These are phyloP conservation scores for Xestobium rufovillosum DNA, from an alignment of 2,888 invertebrate genomes.

Conservation along the genomic window DNA sequence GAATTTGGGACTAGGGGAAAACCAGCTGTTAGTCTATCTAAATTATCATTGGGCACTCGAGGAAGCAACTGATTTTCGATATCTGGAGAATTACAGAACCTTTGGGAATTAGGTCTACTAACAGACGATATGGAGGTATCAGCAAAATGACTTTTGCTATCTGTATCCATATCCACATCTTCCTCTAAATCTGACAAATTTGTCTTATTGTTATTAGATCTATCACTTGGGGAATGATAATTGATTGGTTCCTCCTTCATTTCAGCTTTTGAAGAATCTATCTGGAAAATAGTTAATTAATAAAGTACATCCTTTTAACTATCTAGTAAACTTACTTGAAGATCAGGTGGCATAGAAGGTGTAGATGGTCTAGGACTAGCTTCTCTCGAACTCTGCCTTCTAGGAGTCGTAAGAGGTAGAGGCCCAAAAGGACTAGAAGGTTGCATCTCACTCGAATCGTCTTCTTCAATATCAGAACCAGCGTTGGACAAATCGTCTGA, in stretches of 20 bases:
- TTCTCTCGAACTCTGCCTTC: slow-evolving; percentile 47
- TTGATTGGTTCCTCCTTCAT: slow-evolving; percentile 38
- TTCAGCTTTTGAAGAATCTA: slow-evolving; percentile 34
- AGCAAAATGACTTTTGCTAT: slow-evolving; percentile 31
- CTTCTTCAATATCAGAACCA: slow-evolving; percentile 63
- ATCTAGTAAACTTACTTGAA: slow-evolving; percentile 37
- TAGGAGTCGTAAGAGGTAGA: slow-evolving; percentile 58
- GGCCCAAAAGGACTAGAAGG: slow-evolving; percentile 63
- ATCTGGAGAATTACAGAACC: slow-evolving; percentile 37
- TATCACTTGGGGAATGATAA: slow-evolving; percentile 46
- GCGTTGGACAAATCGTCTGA: slow-evolving; percentile 61
- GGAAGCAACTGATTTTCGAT: slow-evolving; percentile 32
- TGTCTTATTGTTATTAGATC: slow-evolving; percentile 48
- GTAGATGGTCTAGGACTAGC: slow-evolving; percentile 44
- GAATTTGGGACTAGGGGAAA: slow-evolving; percentile 81
- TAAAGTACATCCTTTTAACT: background rate
- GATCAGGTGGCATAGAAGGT: slow-evolving; percentile 32
- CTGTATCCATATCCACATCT: slow-evolving; percentile 45
- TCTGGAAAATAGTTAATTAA: slow-evolving; percentile 30
- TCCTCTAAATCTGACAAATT: slow-evolving; percentile 48
- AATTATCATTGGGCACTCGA: slow-evolving; percentile 35
- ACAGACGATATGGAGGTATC: slow-evolving; percentile 24
- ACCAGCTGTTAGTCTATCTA: slow-evolving; percentile 43
- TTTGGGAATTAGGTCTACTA: slow-evolving; percentile 30
- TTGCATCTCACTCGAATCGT: slow-evolving; percentile 49